Evolutionary conservation across 1,140 invertebrate genomes (phyloP).

Genomic region (Triops longicaudatus): DNA sequence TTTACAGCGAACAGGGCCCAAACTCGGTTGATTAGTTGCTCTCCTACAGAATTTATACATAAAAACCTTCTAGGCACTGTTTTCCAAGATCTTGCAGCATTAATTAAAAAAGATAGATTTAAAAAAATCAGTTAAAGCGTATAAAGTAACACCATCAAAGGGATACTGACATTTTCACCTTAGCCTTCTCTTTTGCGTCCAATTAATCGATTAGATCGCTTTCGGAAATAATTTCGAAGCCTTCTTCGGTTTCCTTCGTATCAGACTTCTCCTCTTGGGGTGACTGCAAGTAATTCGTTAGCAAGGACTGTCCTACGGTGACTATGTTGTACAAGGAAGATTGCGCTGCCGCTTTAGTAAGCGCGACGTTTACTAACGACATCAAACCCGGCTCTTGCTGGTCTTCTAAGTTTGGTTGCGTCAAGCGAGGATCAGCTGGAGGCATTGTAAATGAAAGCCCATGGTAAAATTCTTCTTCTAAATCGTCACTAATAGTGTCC

Average conservation of each 20-base stretch:
- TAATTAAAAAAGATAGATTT: too few relatives aligned
- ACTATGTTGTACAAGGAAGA: neutral
- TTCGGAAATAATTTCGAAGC: neutral
- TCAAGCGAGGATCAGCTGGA: neutral
- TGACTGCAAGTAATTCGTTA: neutral
- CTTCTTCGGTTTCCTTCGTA: neutral
- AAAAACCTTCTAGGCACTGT: constrained; percentile 4
- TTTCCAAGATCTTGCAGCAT: neutral
- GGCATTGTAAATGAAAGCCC: neutral
- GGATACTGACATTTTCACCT: neutral
- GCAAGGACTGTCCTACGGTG: neutral
- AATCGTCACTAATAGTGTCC: neutral
- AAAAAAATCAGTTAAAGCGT: neutral
- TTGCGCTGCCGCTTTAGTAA: neutral
- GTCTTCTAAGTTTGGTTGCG: neutral
- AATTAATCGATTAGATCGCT: neutral
- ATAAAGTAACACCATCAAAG: neutral
- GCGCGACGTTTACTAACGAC: neutral
- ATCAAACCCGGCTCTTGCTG: neutral
- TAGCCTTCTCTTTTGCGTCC: neutral
- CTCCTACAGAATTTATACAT: neutral
- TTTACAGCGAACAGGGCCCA: neutral
- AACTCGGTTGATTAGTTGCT: neutral
- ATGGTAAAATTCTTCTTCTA: neutral
- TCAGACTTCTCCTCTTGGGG: neutral